Evolutionary conservation across 2,113 vertebrate species (phyloP), one percentile per base, ranked within the genome.

Genomic region (Miniopterus natalensis): DNA sequence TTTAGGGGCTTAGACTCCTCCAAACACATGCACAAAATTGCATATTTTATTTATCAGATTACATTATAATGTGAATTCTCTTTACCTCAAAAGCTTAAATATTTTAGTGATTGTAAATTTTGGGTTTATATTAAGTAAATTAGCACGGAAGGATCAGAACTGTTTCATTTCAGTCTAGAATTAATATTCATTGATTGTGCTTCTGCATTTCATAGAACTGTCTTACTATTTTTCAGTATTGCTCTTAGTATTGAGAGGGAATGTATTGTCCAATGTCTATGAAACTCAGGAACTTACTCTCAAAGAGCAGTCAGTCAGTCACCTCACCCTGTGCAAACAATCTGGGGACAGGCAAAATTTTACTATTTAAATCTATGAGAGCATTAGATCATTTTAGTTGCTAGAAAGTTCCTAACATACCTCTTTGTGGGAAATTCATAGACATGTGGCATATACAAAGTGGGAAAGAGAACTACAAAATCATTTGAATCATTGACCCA

Each of bases 131-230:
- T 83, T 31, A 86, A 36, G n/a, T 85, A 75, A 23, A 73, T 83
- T 74, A 86, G 12, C 25, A 18, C 78, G 5, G 31, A 51, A 68
- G 13, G 2, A 7, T 40, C 29, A 73, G 21, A 40, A 77, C 10
- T 78, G 4, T 55, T 88, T 91, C 29, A 31, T 80, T 88, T 93
- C 61, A 63, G 11, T 59, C 31, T 84, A 85, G 53, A 95, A 77
- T 77, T 61, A 91, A 59, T 87, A n/a, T 47, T 83, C 25, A 75
- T 70, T 63, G 57, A 49, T 49, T 87, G 9, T 95, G 25, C 20
- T 75, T 80, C 42, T 90, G 36, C 1, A n/a, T 77, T 89, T 65
- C 42, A 42, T 47, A 63, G 18, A 81, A 47, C 45, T 10, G 36
- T 59, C 6, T 88, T 74, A 87, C 4, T 71, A 17, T 65, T 84